phyloP scores from a whole-genome alignment of 2,888 invertebrate species.

The Protonemura montana region DNA sequence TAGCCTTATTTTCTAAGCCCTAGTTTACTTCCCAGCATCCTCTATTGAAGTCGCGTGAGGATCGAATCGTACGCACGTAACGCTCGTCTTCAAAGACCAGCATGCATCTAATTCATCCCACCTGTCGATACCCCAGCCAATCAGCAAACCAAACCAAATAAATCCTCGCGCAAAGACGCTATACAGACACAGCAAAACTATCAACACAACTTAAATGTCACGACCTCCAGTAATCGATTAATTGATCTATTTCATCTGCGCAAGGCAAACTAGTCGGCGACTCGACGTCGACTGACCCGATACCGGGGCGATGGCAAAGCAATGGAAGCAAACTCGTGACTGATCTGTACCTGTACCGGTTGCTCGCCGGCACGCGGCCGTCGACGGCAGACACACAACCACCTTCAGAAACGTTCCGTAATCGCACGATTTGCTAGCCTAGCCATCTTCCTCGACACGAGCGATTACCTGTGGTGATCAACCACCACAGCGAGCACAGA shows the following conservation, averaged over 20 bases:
- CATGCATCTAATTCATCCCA: not conserved
- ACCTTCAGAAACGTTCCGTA: slow-evolving; percentile 24
- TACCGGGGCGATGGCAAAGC: too few species aligned
- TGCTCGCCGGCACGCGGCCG: not conserved
- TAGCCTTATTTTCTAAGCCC: not conserved
- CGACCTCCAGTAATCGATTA: slow-evolving; percentile 24
- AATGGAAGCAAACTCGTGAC: not conserved
- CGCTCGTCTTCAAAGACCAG: not conserved
- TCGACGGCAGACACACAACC: not conserved
- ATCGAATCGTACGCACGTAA: not conserved
- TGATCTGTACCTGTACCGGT: slow-evolving; percentile 28
- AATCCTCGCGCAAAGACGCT: not conserved
- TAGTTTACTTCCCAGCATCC: slow-evolving; percentile 9
- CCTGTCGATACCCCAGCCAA: not conserved
- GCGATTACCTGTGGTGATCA: not conserved
- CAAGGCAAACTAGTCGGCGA: slow-evolving; percentile 28
- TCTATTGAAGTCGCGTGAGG: not conserved
- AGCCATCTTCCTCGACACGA: not conserved
- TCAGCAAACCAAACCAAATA: not conserved
- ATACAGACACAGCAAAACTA: not conserved
- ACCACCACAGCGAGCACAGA: not conserved
- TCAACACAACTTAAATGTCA: not conserved
- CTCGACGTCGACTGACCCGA: not conserved
- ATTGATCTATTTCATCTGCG: not conserved
- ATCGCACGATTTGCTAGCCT: not conserved